phyloP scores from a whole-genome alignment of 2,113 vertebrate species.

The Gnathonemus echidnorhynchus region DNA sequence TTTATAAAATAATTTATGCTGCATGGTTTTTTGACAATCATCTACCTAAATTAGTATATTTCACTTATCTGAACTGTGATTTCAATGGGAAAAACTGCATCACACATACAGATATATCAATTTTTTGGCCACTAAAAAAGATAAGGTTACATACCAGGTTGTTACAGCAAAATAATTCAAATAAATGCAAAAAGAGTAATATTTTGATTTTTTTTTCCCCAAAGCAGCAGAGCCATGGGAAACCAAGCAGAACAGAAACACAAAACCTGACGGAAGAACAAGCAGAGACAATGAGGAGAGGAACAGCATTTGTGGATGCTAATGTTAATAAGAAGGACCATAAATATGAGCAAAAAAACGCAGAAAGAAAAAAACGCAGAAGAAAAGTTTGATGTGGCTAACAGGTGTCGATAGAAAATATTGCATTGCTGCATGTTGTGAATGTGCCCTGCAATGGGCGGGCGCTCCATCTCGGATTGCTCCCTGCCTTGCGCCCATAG shows the following conservation, averaged over 20 bases:
- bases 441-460: neutral
- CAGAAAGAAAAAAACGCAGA: neutral
- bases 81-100: neutral
- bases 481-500: too few species aligned
- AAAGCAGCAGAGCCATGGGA: neutral
- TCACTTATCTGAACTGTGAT: neutral
- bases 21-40: neutral
- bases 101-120: too few species aligned
- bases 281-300: neutral
- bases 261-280: neutral
- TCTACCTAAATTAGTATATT: neutral
- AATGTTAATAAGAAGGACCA: neutral
- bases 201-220: too few species aligned
- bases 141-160: neutral
- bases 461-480: too few species aligned
- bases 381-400: neutral
- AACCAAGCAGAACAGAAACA: neutral
- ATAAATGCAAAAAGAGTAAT: neutral
- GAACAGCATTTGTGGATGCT: neutral
- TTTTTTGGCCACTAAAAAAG: too few species aligned
- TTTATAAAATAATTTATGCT: neutral
- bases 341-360: neutral
- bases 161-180: neutral
- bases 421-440: too few species aligned
- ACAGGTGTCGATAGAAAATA: neutral